Evolutionary conservation across 2,888 invertebrate genomes (phyloP), one percentile per base, ranked within the genome.

Genomic region (Lasius fuliginosus): DNA sequence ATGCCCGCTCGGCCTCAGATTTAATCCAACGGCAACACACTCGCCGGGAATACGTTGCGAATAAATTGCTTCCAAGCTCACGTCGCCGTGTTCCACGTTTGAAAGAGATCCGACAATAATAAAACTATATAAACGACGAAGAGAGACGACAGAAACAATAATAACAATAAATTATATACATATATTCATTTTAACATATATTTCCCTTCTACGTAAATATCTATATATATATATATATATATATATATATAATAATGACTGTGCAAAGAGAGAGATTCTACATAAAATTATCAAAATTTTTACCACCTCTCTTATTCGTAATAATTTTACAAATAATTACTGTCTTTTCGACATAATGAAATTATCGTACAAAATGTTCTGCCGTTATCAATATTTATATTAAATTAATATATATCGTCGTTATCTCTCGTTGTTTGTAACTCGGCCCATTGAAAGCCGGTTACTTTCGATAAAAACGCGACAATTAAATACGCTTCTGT

Each of bases 11-110:
- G 73, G 69, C 79, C 83, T 85, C 83, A 56, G 83, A 86, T 86
- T 89, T 86, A 89, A 89, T 87, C 84, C 82, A 74, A 75, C 73
- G 77, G 23, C 49, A 40, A 82, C 75, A n/a, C 27, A 79, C 65
- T 82, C 64, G 76, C 77, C 30, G 23, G 67, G 62, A 60, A 67
- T 36, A 67, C 64, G 23, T 23, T 23, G 67, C 64, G 56, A 65
- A 67, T 79, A 64, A 79, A 77, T 82, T 64, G 53, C 79, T 23
- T 40, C 62, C 42, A 73, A 46, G 46, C 42, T 60, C 46, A n/a
- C 6, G 46, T 58, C 18, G 23, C 46, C 30, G 46, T 33, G 23
- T 60, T 58, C 30, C 30, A 18, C 18, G 23, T 23, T 49, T 23
- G 30, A 27, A 23, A 60, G 8, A 42, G 74, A 60, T 74, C 27